Percentiles rank a stretch among this genome's conserved stretches.
These are phyloP conservation scores for Eucera pruinosa DNA, from an alignment of 2,888 invertebrate genomes.

Conservation along the genomic window DNA sequence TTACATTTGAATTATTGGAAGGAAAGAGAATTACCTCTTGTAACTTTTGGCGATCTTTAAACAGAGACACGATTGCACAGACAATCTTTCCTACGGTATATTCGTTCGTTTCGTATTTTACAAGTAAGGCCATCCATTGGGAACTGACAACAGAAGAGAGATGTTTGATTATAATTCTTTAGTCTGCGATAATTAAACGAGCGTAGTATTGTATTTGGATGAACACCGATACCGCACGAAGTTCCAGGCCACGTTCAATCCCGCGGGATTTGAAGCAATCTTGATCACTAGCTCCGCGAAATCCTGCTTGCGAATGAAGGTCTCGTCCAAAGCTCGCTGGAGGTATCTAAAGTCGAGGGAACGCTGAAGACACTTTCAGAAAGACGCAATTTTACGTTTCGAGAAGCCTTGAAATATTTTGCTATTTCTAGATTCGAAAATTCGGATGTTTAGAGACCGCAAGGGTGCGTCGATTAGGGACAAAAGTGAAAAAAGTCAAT, in stretches of 20 bases:
- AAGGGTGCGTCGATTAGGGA: too few relatives aligned
- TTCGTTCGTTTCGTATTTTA: constrained; percentile 29
- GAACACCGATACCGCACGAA: constrained; percentile 61
- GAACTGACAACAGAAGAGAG: constrained; percentile 11
- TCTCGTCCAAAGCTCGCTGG: constrained; percentile 58
- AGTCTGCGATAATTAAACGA: background rate
- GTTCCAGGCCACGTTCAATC: constrained; percentile 65
- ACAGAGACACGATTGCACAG: constrained; percentile 34
- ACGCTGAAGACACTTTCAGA: background rate
- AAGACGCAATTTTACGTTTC: background rate
- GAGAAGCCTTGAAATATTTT: background rate
- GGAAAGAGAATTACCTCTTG: constrained; percentile 29
- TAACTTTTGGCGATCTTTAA: constrained; percentile 37
- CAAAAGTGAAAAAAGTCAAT: too few relatives aligned
- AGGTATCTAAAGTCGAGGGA: constrained; percentile 54
- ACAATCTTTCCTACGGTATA: constrained; percentile 24
- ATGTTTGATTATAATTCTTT: background rate
- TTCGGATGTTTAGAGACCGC: background rate
- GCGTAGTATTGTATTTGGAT: background rate
- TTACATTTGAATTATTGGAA: background rate
- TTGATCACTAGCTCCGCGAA: constrained; percentile 62
- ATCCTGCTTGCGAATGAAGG: constrained; percentile 66
- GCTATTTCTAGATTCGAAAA: background rate
- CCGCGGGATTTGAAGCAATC: constrained; percentile 63
- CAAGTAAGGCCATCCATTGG: constrained; percentile 11